Evolutionary conservation across 2,113 vertebrate species (phyloP).

Genomic region (Phylloscopus whistleri): DNA sequence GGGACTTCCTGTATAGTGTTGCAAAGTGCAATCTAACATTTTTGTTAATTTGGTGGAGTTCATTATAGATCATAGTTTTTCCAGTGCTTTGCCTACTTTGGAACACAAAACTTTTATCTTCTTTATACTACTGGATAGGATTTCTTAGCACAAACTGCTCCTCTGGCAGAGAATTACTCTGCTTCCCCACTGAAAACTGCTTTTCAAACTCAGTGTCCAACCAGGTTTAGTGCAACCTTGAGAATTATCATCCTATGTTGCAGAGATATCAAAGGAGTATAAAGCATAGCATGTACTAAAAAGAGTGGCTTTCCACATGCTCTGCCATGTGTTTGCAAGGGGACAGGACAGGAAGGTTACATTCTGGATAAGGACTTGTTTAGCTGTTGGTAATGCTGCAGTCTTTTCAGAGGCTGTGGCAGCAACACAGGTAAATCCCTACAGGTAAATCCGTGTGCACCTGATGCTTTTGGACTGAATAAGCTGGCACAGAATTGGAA

Average conservation of each 20-base stretch:
- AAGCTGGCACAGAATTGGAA: neutral
- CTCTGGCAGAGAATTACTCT: neutral
- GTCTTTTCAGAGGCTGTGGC: neutral
- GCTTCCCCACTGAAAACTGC: neutral
- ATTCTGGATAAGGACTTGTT: neutral
- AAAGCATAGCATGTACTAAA: neutral
- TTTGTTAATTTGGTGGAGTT: slow-evolving; percentile 42
- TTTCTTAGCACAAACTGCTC: neutral
- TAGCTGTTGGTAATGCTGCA: neutral
- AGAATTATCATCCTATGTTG: neutral
- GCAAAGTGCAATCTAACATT: slow-evolving; percentile 35
- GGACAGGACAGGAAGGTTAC: neutral
- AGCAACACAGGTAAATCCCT: neutral
- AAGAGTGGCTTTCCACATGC: neutral
- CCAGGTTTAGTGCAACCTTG: neutral
- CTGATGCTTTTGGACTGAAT: neutral
- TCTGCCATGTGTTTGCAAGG: neutral
- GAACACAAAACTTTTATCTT: neutral
- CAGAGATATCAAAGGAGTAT: neutral
- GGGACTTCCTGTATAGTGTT: slow-evolving; percentile 24
- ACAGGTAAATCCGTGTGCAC: neutral
- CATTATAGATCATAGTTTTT: slow-evolving; percentile 17
- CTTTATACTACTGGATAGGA: neutral
- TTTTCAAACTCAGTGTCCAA: neutral
- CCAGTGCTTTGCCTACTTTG: neutral